Evolutionary conservation across 2,797 vertebrate species (phyloP).

Genomic region (Lepilemur septentrionalis): DNA sequence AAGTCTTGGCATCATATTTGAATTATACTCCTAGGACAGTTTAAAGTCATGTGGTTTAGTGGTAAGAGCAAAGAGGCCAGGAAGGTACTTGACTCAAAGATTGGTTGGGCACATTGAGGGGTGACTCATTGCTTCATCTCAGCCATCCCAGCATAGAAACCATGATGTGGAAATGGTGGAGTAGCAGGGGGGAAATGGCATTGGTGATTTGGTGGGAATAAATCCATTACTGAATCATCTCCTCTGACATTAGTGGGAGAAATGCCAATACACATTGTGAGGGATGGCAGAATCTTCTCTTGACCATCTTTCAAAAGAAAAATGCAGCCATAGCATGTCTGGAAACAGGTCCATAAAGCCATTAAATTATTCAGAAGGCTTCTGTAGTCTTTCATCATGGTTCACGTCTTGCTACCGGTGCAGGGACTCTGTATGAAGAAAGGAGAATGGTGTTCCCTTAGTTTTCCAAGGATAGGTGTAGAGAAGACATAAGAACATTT

Average conservation of each 20-base stretch:
- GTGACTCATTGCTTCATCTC: constrained; percentile 39
- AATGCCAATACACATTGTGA: neutral
- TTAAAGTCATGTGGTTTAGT: neutral
- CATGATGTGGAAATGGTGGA: neutral
- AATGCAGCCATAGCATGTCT: constrained; percentile 2
- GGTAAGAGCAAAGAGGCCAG: neutral
- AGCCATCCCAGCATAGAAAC: constrained; percentile 58
- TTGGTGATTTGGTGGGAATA: constrained; percentile 50
- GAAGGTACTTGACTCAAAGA: neutral
- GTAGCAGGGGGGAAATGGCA: constrained; percentile 1
- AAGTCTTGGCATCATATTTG: neutral
- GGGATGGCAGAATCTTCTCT: neutral
- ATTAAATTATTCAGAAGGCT: constrained; percentile 68
- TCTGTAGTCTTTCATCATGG: constrained; percentile 39
- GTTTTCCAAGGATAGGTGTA: neutral
- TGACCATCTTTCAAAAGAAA: constrained; percentile 35
- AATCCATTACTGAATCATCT: neutral
- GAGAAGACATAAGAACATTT: neutral
- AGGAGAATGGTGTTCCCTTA: neutral
- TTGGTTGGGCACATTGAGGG: too few relatives aligned
- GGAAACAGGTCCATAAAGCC: constrained; percentile 39
- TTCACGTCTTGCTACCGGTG: constrained; percentile 35
- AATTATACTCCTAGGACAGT: neutral
- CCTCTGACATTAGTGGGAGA: neutral
- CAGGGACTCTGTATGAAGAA: neutral